Percentiles rank a stretch among this genome's conserved stretches.
phyloP scores from a whole-genome alignment of 2,888 invertebrate genomes.

The Prenolepis imparis region DNA sequence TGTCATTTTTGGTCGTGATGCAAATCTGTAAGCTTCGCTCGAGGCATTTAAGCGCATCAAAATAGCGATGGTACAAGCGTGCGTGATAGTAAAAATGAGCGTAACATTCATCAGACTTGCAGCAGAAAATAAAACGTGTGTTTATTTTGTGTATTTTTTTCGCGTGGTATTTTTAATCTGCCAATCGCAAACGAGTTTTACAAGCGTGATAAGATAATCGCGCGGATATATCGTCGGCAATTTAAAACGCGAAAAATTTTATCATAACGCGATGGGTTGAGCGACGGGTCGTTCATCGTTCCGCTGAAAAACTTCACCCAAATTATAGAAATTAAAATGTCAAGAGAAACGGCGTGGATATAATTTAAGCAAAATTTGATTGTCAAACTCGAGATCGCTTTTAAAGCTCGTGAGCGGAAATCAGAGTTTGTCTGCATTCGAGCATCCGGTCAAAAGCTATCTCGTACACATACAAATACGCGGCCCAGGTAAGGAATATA shows the following conservation, averaged over 20 bases:
- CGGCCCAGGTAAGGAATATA: conserved; percentile 15
- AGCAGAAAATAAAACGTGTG: neutral
- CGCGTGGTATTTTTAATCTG: neutral
- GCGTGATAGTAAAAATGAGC: neutral
- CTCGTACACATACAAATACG: neutral
- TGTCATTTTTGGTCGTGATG: conserved; percentile 19
- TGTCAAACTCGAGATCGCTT: neutral
- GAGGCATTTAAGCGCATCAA: conserved; percentile 29
- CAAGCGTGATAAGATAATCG: neutral
- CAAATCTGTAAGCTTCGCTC: neutral
- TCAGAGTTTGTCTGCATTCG: neutral
- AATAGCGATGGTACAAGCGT: neutral
- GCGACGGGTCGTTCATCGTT: neutral
- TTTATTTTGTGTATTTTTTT: neutral
- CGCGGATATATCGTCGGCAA: neutral
- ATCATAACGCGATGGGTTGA: neutral
- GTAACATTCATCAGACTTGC: neutral
- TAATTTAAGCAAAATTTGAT: neutral
- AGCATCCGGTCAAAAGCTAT: neutral
- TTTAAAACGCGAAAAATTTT: neutral
- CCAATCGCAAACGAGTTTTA: neutral
- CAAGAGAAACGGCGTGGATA: neutral
- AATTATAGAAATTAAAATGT: neutral
- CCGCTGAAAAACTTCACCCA: neutral
- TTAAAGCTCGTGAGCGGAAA: neutral